Percentiles rank a stretch among this genome's conserved stretches.
Conservation (phyloP, 2,888 invertebrate genomes). For the Zaprionus bogoriensis region DNA sequence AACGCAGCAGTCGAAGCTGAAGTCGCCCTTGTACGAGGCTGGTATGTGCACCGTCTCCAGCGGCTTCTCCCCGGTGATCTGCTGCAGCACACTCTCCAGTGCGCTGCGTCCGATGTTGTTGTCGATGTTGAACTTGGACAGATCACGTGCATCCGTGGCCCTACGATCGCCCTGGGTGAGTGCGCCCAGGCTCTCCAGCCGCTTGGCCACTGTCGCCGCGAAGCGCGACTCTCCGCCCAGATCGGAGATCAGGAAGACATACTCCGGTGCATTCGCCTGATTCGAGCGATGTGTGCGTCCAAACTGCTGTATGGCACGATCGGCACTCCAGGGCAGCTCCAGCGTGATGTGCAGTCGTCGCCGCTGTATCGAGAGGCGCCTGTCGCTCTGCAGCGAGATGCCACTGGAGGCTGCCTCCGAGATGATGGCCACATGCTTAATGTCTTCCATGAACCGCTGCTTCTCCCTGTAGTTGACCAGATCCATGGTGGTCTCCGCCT, state of each 20-base stretch:
- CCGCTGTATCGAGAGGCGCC: slow-evolving; percentile 95
- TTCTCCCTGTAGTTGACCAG: slow-evolving; percentile 97
- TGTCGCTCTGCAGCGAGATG: slow-evolving; percentile 97
- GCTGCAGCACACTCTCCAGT: slow-evolving; percentile 96
- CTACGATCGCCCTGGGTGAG: slow-evolving; percentile 97
- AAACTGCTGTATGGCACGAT: slow-evolving; percentile 99
- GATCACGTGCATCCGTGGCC: slow-evolving; percentile 96
- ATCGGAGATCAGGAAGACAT: slow-evolving; percentile 99
- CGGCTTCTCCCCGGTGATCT: slow-evolving; percentile 93
- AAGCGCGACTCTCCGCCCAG: slow-evolving; percentile 98
- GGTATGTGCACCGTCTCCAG: slow-evolving; percentile 92
- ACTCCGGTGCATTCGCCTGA: slow-evolving; percentile 99
- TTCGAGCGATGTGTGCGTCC: slow-evolving; percentile 98
- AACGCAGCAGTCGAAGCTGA: slow-evolving; percentile 80
- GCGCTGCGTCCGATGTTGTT: slow-evolving; percentile 97
- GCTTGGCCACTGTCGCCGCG: slow-evolving; percentile 97
- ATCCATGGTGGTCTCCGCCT: slow-evolving; percentile 97
- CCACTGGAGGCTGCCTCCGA: slow-evolving; percentile 99
- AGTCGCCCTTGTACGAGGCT: slow-evolving; percentile 93
- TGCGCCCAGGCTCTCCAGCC: slow-evolving; percentile 97
- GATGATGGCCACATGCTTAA: slow-evolving; percentile 98
- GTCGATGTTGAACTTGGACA: slow-evolving; percentile 99
- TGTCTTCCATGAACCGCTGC: slow-evolving; percentile 97
- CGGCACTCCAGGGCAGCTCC: slow-evolving; percentile 99
- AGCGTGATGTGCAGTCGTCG: slow-evolving; percentile 99